Conservation (phyloP, 2,113 vertebrate genomes). For the Elaphurus davidianus region DNA sequence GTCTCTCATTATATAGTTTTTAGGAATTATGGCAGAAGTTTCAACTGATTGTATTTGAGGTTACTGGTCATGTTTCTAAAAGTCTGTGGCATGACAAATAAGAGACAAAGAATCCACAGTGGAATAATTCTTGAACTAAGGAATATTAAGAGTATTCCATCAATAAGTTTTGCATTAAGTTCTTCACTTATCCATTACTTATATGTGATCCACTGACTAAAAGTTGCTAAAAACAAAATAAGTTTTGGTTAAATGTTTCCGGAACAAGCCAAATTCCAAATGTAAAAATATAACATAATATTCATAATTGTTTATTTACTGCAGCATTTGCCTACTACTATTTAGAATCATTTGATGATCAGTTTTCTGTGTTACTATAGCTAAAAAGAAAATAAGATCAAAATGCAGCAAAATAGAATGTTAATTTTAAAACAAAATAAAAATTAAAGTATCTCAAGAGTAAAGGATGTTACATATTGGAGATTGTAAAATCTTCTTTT, state of each 20-base stretch:
- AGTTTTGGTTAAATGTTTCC: background rate
- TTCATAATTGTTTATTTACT: background rate
- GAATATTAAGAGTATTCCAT: background rate
- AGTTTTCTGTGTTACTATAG: background rate
- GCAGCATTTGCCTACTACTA: background rate
- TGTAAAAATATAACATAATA: background rate
- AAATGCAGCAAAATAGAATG: background rate
- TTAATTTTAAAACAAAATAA: slow-evolving; percentile 11
- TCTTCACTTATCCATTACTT: background rate
- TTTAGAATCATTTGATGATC: background rate
- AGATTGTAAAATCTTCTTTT: background rate
- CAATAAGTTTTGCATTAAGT: background rate
- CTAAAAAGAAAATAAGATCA: background rate
- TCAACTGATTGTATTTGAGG: background rate
- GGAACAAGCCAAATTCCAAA: background rate
- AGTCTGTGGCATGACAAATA: background rate
- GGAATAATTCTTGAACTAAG: background rate
- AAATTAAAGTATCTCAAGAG: background rate
- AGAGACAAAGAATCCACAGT: background rate
- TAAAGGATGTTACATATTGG: background rate
- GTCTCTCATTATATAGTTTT: background rate
- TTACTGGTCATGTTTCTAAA: background rate
- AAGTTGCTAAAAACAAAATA: background rate
- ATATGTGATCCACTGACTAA: background rate
- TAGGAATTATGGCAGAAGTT: background rate